Evolutionary conservation across 2,113 vertebrate genomes (phyloP).

Genomic region (Sinocyclocheilus anophthalmus): DNA sequence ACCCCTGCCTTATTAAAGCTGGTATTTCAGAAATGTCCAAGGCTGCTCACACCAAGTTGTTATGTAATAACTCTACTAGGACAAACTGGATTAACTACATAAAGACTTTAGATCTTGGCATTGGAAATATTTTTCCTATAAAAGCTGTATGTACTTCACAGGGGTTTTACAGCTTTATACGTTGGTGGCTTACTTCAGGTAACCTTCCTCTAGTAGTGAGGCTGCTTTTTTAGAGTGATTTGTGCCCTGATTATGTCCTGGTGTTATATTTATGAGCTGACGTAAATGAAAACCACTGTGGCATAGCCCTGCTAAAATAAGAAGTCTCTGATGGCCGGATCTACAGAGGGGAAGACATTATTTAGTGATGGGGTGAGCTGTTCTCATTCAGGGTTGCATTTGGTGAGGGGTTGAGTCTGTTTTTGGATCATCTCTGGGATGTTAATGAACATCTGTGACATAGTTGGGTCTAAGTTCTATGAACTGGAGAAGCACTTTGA

Average conservation of each 20-base stretch:
- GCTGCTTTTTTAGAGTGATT: constrained; percentile 43
- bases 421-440: constrained; percentile 49
- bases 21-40: constrained; percentile 53
- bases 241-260: constrained; percentile 50
- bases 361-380: constrained; percentile 56
- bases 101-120: constrained; percentile 17
- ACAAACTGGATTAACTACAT: constrained; percentile 9
- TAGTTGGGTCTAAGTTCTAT: neutral
- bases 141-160: neutral
- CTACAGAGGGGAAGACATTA: constrained; percentile 54
- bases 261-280: constrained; percentile 69
- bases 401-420: constrained; percentile 36
- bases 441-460: constrained; percentile 16
- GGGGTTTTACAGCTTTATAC: neutral
- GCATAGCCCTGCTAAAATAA: constrained; percentile 64
- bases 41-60: constrained; percentile 47
- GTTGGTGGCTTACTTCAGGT: neutral
- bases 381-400: constrained; percentile 61
- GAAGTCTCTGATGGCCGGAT: constrained; percentile 51
- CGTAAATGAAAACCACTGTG: constrained; percentile 70
- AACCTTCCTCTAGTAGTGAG: neutral
- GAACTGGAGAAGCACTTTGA: constrained; percentile 28
- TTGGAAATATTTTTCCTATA: constrained; percentile 8
- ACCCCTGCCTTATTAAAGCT: constrained; percentile 54
- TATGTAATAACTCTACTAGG: constrained; percentile 50